A percentile compares a stretch with the other conserved stretches of the same genome.
These are phyloP conservation scores for Cheilosia variabilis DNA, from an alignment of 2,888 invertebrate species.

Conservation along the genomic window DNA sequence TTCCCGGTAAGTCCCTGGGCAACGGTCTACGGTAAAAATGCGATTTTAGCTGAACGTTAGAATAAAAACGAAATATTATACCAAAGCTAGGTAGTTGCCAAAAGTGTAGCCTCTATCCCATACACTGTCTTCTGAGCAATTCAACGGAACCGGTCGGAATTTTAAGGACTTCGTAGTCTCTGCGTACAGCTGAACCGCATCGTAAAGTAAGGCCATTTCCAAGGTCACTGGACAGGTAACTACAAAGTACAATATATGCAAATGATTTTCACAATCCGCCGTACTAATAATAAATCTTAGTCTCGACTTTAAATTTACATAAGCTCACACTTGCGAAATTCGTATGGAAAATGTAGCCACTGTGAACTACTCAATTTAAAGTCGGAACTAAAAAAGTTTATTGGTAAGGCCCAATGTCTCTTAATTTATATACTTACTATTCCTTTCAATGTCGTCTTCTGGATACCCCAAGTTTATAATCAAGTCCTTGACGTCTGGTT, in stretches of 20 bases:
- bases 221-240: constrained; percentile 83
- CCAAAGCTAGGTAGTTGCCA: constrained; percentile 88
- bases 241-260: constrained; percentile 43
- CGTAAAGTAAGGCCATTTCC: constrained; percentile 92
- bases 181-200: constrained; percentile 92
- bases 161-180: constrained; percentile 88
- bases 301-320: too few species aligned
- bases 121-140: constrained; percentile 86
- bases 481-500: constrained; percentile 84
- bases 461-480: constrained; percentile 78
- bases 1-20: constrained; percentile 88
- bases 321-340: too few species aligned
- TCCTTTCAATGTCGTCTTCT: constrained; percentile 58
- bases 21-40: constrained; percentile 69
- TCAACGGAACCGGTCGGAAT: constrained; percentile 84
- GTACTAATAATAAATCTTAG: not conserved
- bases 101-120: constrained; percentile 93
- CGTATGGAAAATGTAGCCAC: too few species aligned
- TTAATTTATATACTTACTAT: constrained; percentile 36
- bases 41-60: not conserved
- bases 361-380: too few species aligned
- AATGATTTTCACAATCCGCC: not conserved
- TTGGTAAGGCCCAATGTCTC: not conserved
- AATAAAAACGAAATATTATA: constrained; percentile 49
- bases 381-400: too few species aligned